Evolutionary conservation across 2,797 vertebrate genomes (phyloP).

Genomic region (Eurystomus glaucurus): DNA sequence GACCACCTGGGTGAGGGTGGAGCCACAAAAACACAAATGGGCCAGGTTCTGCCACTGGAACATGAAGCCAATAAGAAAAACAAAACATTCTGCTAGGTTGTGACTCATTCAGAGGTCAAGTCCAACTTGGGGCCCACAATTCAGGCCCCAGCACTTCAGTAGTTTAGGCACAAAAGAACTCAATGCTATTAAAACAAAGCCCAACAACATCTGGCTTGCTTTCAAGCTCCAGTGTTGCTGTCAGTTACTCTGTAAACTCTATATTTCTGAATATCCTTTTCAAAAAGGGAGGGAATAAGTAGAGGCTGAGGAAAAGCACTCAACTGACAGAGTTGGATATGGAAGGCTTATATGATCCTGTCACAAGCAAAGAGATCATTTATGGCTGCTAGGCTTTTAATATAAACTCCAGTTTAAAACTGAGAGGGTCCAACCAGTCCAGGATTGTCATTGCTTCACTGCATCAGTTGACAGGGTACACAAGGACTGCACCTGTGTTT

Average conservation of each 20-base stretch:
- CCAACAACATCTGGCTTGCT: background rate
- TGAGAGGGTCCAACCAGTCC: background rate
- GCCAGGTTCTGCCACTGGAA: too few relatives aligned
- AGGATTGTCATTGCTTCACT: background rate
- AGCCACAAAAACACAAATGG: too few relatives aligned
- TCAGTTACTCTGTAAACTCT: background rate
- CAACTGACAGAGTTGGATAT: background rate
- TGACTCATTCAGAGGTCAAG: too few relatives aligned
- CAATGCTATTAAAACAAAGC: background rate
- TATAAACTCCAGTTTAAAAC: background rate
- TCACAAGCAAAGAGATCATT: background rate
- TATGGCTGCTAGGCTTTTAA: background rate
- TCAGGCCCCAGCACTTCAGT: background rate
- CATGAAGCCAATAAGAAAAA: too few relatives aligned
- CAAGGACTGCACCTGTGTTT: background rate
- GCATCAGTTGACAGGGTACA: background rate
- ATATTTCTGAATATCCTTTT: background rate
- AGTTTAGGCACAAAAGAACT: background rate
- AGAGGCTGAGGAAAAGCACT: background rate
- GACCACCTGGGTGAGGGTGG: too few relatives aligned
- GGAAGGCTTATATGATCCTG: background rate
- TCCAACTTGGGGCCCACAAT: too few relatives aligned
- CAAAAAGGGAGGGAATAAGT: background rate
- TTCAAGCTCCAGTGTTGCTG: background rate
- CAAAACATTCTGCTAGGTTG: too few relatives aligned